A percentile compares a stretch with the other conserved stretches of the same genome.
These are phyloP conservation scores for Ecliptopera silaceata DNA, from an alignment of 2,888 invertebrate species.

Conservation along the genomic window DNA sequence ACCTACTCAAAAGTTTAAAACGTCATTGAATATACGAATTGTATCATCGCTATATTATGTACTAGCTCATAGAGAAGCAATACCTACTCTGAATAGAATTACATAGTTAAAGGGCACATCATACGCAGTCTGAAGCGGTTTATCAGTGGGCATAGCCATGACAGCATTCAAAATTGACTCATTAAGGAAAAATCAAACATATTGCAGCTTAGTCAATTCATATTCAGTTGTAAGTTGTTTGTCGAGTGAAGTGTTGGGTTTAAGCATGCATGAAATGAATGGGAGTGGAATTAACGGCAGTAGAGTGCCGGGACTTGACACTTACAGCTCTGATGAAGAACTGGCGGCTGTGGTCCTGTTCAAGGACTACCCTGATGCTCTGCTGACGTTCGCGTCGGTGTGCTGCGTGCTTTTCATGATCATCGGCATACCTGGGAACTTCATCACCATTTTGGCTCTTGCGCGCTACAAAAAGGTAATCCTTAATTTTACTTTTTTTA, in stretches of 20 bases:
- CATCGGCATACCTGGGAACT: constrained; percentile 90
- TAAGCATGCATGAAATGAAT: constrained; percentile 40
- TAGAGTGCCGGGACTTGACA: constrained; percentile 44
- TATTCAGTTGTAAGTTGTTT: constrained; percentile 59
- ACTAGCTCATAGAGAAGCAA: constrained; percentile 19
- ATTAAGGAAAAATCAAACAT: constrained; percentile 64
- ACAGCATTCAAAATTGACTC: constrained; percentile 59
- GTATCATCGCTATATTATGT: not conserved
- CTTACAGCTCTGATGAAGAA: constrained; percentile 52
- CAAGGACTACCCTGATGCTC: constrained; percentile 85
- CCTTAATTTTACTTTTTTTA: no score
- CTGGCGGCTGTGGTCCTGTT: constrained; percentile 80
- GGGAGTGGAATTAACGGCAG: constrained; percentile 3
- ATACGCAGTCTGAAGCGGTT: constrained; percentile 37
- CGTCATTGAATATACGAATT: no score
- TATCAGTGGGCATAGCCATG: constrained; percentile 57
- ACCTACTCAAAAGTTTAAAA: no score
- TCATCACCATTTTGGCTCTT: constrained; percentile 89
- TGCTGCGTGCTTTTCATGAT: constrained; percentile 89
- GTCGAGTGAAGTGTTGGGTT: constrained; percentile 38
- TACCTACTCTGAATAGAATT: constrained; percentile 19
- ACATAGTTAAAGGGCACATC: constrained; percentile 3
- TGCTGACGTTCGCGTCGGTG: constrained; percentile 86
- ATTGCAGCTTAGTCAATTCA: constrained; percentile 47
- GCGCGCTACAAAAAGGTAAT: constrained; percentile 89